A percentile compares a stretch with the other conserved stretches of the same genome.
phyloP scores from a whole-genome alignment of 2,797 vertebrate species.

The Chanos chanos region DNA sequence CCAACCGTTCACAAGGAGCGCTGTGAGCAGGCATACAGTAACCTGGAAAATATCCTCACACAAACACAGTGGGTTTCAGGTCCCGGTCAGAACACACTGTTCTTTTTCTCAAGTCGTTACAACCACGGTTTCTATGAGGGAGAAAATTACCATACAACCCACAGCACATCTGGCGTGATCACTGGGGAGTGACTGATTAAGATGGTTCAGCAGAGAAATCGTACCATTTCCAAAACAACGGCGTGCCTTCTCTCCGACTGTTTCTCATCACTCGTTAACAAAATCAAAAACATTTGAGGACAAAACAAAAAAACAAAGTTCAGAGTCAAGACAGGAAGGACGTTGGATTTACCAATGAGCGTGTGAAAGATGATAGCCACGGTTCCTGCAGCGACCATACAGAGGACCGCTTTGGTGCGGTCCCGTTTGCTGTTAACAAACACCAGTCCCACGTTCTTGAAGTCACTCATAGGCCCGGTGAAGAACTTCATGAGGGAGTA shows the following conservation, averaged over 20 bases:
- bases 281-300: not conserved
- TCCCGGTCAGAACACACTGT: not conserved
- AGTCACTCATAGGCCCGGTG: slow-evolving; percentile 99
- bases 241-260: no score
- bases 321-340: not conserved
- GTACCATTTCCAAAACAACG: slow-evolving; percentile 7
- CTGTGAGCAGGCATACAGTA: not conserved
- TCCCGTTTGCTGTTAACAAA: slow-evolving; percentile 97
- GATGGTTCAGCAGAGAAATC: not conserved
- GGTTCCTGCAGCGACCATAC: slow-evolving; percentile 91
- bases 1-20: slow-evolving; percentile 7
- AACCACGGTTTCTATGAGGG: not conserved
- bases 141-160: slow-evolving; percentile 13
- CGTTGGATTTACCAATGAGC: slow-evolving; percentile 76
- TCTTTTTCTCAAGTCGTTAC: slow-evolving; percentile 16
- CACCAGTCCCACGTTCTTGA: slow-evolving; percentile 98
- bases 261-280: not conserved
- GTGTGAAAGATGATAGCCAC: slow-evolving; percentile 92
- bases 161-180: slow-evolving; percentile 1
- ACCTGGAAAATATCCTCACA: slow-evolving; percentile 3
- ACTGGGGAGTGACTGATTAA: not conserved
- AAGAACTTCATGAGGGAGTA: slow-evolving; percentile 99
- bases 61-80: slow-evolving; percentile 14
- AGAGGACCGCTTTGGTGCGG: slow-evolving; percentile 92
- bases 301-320: not conserved